Evolutionary conservation across 2,888 invertebrate species (phyloP), one percentile per base, ranked within the genome.

Genomic region (Drosophila meridiana): DNA sequence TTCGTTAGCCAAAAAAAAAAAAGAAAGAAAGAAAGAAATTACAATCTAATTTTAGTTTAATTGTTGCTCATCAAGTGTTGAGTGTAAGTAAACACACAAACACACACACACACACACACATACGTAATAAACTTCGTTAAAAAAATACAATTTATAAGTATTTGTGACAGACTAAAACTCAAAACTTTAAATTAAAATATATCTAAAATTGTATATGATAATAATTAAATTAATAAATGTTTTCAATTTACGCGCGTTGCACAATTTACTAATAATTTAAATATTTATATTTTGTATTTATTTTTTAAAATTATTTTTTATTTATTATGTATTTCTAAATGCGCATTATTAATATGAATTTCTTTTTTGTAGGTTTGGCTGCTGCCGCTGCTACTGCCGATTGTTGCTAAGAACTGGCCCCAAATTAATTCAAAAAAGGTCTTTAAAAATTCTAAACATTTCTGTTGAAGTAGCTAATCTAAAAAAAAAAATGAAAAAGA

Each of bases 351-450:
- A 90, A 86, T 79, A 86, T 83, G 89, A 69, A 68, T 86, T 48
- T 85, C 89, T 89, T 87, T 86, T 82, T 87, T 89, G 58, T 89
- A 89, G 85, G 85, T 43, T 62, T 47, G 38, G 64, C 48, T 55
- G 52, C 45, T 58, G 64, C 47, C 45, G 48, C 45, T 58, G 58
- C 11, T 30, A 20, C 47, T 30, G 47, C 45, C 28, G 45, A 38
- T 62, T 42, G 26, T 53, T 28, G 53, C 32, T 28, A 9, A 26
- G 13, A 53, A 26, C 36, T 30, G 61, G 28, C 14, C 11, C 48
- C 26, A 53, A 60, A 1, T 6, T 20, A 1, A 47, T 42, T 36
- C 2, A 69, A 61, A 69, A 73, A 82, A 86, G 81, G 83, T 82
- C 79, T 71, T 59, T 58, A 59, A 40, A 52, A 63, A 50, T n/a